Evolutionary conservation across 2,113 vertebrate species (phyloP), one percentile per base, ranked within the genome.

Genomic region (Gallinago undulata): DNA sequence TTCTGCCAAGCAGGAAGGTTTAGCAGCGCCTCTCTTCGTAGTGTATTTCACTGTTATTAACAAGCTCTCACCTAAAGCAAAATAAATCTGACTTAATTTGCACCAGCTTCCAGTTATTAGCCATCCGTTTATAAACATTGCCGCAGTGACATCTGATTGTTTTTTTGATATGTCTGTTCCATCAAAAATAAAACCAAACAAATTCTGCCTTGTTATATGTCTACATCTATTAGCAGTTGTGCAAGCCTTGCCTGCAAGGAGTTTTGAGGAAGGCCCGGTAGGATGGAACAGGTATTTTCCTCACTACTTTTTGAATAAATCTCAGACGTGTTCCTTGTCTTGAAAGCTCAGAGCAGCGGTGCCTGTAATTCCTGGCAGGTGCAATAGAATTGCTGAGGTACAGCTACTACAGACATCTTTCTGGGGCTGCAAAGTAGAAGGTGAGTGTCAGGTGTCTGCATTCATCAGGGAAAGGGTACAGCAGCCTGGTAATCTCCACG

Each of bases 11-110:
- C 77, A 78, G 85, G 73, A 80, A 92, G 60, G 75, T 95, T 96
- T 92, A 93, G 74, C 86, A 85, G 63, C 1, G 6, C 31, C 76
- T 93, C 73, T 76, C 50, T 62, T 89, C 18, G 0, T 27, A n/a
- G 18, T 55, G 62, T 55, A 33, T 92, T 89, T 89, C 45, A 11
- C 50, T 89, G 78, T 62, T 92, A 82, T 76, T 94, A 96, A 81
- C 77, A 94, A 87, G 70, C 80, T 91, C 70, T 95, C 77, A 91
- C 89, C 91, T 92, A 69, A 59, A 94, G 87, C 4, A 31, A 95
- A 93, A 89, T 87, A 94, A 91, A 94, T 92, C 80, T 73, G 77
- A 92, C 59, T 91, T 85, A 69, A 94, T 96, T 95, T 94, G 81
- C 63, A 69, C 37, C 59, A 33, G 57, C 74, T 94, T 33, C 89